Base-by-base conservation (phyloP, 2,888 invertebrate genomes). In the Dioctria rufipes region DNA sequence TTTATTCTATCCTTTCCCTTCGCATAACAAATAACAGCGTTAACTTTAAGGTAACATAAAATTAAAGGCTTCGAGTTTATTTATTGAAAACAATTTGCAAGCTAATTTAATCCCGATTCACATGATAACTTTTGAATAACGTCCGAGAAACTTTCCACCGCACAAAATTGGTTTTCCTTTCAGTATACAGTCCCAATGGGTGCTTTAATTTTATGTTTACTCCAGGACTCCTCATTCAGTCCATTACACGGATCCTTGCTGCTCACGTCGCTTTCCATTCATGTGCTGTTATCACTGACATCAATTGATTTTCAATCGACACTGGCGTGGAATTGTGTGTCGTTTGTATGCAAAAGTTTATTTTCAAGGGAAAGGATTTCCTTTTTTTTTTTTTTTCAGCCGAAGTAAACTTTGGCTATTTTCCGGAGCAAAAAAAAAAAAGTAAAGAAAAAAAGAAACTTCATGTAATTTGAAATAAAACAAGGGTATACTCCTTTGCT, bases 71-170 rank as follows among this genome's bases (percentile, higher is more conserved):
- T 61, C 61, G 6, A 61, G 25, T 61, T 61, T 61, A 61, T 61
- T 61, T 61, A 61, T 61, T 61, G 61, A 13, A 61, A 61, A 37
- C 61, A 61, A 61, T 61, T 61, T 61, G 61, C 39, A 61, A 61
- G 61, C 61, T 61, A 61, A 61, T 61, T 61, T 61, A 61, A 61
- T 61, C 25, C 11, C n/a, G 61, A 61, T 61, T 61, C 61, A 61
- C 61, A 39, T 61, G 61, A 61, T 61, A 61, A 61, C 61, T 61
- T 61, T 25, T 13, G 11, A 37, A 39, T 8, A 39, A 13, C 61
- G 51, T 51, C 37, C 61, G 6, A 54, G 25, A 61, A 61, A 13
- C 37, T 61, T 61, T 61, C 11, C 61, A 13, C 37, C 61, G 3
- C 61, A 61, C 61, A 39, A 61, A 61, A 61, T 61, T 61, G 61